Base-by-base conservation (phyloP, 2,888 invertebrate species). In the Meandrusa payeni region DNA sequence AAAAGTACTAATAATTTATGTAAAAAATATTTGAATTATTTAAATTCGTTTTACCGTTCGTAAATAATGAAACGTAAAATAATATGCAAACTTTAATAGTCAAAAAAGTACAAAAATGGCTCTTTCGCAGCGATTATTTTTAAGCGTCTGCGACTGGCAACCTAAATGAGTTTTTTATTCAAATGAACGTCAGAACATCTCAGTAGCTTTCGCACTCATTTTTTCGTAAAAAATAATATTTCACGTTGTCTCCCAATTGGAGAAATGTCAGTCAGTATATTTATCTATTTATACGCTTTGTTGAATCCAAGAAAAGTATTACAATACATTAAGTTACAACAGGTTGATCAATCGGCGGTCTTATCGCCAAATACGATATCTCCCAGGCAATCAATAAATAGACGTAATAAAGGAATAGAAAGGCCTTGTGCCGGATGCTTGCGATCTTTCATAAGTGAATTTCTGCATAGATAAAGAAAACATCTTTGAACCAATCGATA, bases 81-180 rank as follows among this genome's bases (percentile, higher is more conserved):
- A 23, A 34, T 33, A 41, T n/a, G 9, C 23, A 11, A 15, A 20
- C 11, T 42, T 42, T 36, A 41, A 42, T 42, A 37, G 24, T 32
- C 19, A 40, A 31, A 31, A 26, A 43, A 37, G 26, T 12, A 37
- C 42, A 24, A 19, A 37, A 43, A 36, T 37, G 26, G 36, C 37
- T 13, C 29, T 11, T 31, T 37, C 31, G 12, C 31, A 13, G 12
- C 37, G 37, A 43, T 43, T 43, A 43, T 37, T 43, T 43, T 43
- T 31, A 37, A 43, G 23, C 42, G 42, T 43, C 42, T 43, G 42
- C 31, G 37, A 31, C 24, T 24, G 42, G 42, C 42, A 43, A 26
- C 24, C 12, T 9, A 37, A 43, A 43, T 37, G 29, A 37, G 42
- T 9, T 37, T 43, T 43, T 43, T 43, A 43, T 43, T 43, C 42